Conservation (phyloP, 2,888 invertebrate species). For the Tetragonula carbonaria region DNA sequence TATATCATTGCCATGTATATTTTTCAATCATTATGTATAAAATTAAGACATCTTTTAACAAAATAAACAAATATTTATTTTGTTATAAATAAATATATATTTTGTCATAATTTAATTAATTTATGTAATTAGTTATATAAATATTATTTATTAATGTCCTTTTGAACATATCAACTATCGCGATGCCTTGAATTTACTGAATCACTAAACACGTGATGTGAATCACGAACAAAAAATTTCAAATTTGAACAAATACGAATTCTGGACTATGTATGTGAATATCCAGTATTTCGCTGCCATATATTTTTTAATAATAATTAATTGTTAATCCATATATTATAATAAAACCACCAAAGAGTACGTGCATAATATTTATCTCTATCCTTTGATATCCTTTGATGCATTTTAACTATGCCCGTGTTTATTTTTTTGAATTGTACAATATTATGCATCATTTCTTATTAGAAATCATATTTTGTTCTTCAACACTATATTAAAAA, state of each 20-base stretch:
- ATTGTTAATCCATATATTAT: slow-evolving; percentile 18
- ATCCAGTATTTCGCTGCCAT: slow-evolving; percentile 13
- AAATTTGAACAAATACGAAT: slow-evolving; percentile 14
- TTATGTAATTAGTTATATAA: not conserved
- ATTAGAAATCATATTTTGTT: slow-evolving; percentile 23
- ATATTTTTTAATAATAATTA: slow-evolving; percentile 4
- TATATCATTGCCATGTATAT: not conserved
- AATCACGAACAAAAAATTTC: slow-evolving; percentile 21
- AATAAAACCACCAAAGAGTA: slow-evolving; percentile 1
- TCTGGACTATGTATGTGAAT: slow-evolving; percentile 34
- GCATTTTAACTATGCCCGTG: not conserved
- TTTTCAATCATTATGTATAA: not conserved
- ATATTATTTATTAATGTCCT: not conserved
- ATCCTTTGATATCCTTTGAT: slow-evolving; percentile 7
- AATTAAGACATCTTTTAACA: too few relatives aligned
- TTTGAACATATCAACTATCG: not conserved
- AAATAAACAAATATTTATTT: slow-evolving; percentile 21
- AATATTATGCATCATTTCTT: slow-evolving; percentile 14
- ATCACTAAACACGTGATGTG: slow-evolving; percentile 1
- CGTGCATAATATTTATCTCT: not conserved
- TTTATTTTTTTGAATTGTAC: slow-evolving; percentile 19
- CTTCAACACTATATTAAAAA: slow-evolving; percentile 19
- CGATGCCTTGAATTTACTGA: not conserved
- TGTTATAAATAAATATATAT: slow-evolving; percentile 10
- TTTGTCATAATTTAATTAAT: not conserved